Evolutionary conservation across 2,797 vertebrate species (phyloP).

Genomic region (Crocodylus rhombifer): DNA sequence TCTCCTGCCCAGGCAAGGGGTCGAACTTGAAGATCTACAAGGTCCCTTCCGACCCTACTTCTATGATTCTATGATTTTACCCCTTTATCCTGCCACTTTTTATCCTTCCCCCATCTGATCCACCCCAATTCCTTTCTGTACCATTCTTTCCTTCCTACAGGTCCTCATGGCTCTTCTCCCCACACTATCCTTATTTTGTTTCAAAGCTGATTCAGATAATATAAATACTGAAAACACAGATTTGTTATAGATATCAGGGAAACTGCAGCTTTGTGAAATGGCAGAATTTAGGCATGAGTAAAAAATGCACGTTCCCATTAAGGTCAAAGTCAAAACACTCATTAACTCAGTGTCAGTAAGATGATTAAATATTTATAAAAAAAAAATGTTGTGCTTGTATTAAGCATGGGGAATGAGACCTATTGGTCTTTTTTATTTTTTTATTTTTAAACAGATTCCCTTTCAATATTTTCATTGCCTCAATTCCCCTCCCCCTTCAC

Average conservation of each 20-base stretch:
- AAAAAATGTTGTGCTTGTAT: not conserved
- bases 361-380: not conserved
- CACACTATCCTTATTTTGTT: not conserved
- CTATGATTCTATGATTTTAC: too few species aligned
- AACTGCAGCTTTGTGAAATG: not conserved
- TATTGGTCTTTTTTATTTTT: not conserved
- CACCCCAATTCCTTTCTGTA: not conserved
- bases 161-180: not conserved
- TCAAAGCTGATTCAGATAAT: conserved; percentile 36
- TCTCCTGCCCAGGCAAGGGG: too few species aligned
- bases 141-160: not conserved
- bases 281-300: conserved; percentile 6
- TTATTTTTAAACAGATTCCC: conserved; percentile 24
- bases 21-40: too few species aligned
- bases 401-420: not conserved
- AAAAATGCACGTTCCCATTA: not conserved
- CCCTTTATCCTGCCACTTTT: not conserved
- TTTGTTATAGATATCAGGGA: not conserved
- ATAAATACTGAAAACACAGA: conserved; percentile 9
- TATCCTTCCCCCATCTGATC: not conserved
- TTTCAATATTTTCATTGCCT: conserved; percentile 19
- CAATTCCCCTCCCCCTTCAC: not conserved
- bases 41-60: too few species aligned
- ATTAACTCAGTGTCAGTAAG: not conserved
- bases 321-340: not conserved